These are phyloP conservation scores for Alosa alosa DNA, from an alignment of 2,113 vertebrate species.

Conservation along the genomic window DNA sequence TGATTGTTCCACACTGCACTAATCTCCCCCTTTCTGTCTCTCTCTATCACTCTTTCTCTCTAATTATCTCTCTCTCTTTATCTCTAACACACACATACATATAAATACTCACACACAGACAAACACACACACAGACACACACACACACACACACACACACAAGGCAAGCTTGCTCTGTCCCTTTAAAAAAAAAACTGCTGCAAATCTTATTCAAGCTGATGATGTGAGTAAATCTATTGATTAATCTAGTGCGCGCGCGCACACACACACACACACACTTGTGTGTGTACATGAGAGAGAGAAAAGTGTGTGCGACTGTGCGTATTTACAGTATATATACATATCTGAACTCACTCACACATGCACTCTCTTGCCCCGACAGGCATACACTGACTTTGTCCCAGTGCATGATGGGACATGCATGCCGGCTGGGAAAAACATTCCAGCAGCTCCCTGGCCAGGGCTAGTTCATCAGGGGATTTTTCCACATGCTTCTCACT, in stretches of 20 bases:
- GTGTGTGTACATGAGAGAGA: no score
- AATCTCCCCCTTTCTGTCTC: neutral
- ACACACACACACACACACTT: neutral
- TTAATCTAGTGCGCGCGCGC: neutral
- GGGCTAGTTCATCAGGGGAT: neutral
- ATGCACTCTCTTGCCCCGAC: neutral
- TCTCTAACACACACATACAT: neutral
- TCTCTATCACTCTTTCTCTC: neutral
- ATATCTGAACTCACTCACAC: neutral
- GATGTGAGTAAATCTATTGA: neutral
- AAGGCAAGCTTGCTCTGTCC: neutral
- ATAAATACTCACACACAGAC: neutral
- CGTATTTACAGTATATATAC: neutral
- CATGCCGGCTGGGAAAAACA: neutral
- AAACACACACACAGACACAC: neutral
- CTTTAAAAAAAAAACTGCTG: neutral
- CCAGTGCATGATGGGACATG: conserved; percentile 5
- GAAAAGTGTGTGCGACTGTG: no score
- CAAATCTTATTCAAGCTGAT: neutral
- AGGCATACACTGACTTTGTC: neutral
- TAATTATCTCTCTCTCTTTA: neutral
- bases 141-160: neutral
- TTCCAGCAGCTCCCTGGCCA: neutral
- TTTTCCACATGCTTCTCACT: neutral
- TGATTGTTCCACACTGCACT: neutral